These are phyloP conservation scores for Monomorium pharaonis DNA, from an alignment of 1,140 invertebrate genomes.

Conservation along the genomic window DNA sequence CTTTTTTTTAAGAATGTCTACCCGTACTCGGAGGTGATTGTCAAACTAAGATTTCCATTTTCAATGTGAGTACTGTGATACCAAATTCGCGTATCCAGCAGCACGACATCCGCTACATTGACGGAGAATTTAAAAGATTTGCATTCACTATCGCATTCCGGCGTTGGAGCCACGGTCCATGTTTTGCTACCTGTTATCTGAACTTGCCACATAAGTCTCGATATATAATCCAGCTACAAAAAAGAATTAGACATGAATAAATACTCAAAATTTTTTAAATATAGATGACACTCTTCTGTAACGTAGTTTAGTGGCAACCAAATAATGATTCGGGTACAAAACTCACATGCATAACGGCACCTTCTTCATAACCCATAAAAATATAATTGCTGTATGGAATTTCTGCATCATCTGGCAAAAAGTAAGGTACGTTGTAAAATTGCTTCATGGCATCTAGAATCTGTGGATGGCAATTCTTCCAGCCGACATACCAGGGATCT, in stretches of 20 bases:
- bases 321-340: slow-evolving; percentile 76
- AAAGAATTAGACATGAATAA: background rate
- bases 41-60: slow-evolving; percentile 94
- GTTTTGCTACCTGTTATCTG: slow-evolving; percentile 94
- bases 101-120: slow-evolving; percentile 93
- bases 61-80: slow-evolving; percentile 95
- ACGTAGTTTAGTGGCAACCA: too few relatives aligned
- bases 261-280: background rate
- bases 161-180: slow-evolving; percentile 94
- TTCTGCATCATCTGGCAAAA: slow-evolving; percentile 95
- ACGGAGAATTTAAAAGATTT: slow-evolving; percentile 91
- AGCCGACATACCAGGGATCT: slow-evolving; percentile 95
- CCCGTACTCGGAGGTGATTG: slow-evolving; percentile 96
- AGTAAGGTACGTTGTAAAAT: slow-evolving; percentile 93
- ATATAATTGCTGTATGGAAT: slow-evolving; percentile 96
- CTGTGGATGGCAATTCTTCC: slow-evolving; percentile 95
- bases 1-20: slow-evolving; percentile 50
- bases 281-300: background rate
- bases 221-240: slow-evolving; percentile 95
- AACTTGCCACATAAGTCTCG: slow-evolving; percentile 96
- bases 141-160: slow-evolving; percentile 94
- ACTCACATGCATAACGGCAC: slow-evolving; percentile 96
- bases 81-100: slow-evolving; percentile 96
- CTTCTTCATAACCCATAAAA: slow-evolving; percentile 96
- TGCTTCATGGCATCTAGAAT: slow-evolving; percentile 91